A percentile compares a stretch with the other conserved stretches of the same genome.
These are phyloP conservation scores for Axea sp. DNA, from an alignment of 2,888 invertebrate species.

Conservation along the genomic window DNA sequence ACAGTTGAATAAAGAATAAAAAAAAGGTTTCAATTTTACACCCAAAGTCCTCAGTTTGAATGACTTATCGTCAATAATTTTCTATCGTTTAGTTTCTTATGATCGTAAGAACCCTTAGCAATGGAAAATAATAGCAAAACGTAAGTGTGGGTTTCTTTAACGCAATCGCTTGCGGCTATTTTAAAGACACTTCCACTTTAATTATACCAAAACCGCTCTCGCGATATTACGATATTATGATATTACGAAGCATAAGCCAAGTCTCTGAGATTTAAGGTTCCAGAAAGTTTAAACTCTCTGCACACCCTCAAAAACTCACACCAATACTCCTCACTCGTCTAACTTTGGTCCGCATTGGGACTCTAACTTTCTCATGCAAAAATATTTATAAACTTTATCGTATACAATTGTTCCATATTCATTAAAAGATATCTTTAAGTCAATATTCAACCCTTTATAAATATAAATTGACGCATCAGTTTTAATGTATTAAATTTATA, in stretches of 20 bases:
- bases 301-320: slow-evolving; percentile 65
- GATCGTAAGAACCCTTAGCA: slow-evolving; percentile 8
- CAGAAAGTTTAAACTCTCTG: slow-evolving; percentile 70
- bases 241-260: slow-evolving; percentile 73
- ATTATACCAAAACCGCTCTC: slow-evolving; percentile 73
- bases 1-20: no score
- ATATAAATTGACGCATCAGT: neutral
- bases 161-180: slow-evolving; percentile 75
- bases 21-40: no score
- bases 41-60: no score
- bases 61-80: slow-evolving; percentile 21
- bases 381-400: slow-evolving; percentile 62
- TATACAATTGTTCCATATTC: slow-evolving; percentile 57
- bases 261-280: slow-evolving; percentile 70
- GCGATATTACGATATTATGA: slow-evolving; percentile 75
- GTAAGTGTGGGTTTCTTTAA: slow-evolving; percentile 58
- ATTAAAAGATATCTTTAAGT: slow-evolving; percentile 45
- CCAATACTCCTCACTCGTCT: slow-evolving; percentile 56
- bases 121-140: slow-evolving; percentile 44
- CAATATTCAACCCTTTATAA: slow-evolving; percentile 29
- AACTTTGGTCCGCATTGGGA: slow-evolving; percentile 60
- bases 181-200: slow-evolving; percentile 77
- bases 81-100: slow-evolving; percentile 15
- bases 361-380: slow-evolving; percentile 56
- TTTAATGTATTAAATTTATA: neutral